A percentile compares a stretch with the other conserved stretches of the same genome.
These are phyloP conservation scores for Drosophila cardini DNA, from an alignment of 1,140 invertebrate genomes.

Conservation along the genomic window DNA sequence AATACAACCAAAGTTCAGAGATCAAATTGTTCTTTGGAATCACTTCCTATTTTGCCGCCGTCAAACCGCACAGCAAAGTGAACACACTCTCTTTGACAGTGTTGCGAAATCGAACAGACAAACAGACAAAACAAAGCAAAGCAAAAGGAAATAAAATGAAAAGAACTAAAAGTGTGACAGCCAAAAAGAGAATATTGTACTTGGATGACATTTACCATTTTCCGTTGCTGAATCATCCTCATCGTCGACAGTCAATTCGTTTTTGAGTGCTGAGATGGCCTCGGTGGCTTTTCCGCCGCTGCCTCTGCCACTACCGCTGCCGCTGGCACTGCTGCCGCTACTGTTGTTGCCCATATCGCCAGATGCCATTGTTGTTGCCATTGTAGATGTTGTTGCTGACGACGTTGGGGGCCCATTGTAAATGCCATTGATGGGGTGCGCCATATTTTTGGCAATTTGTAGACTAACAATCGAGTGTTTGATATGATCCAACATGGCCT, in stretches of 20 bases:
- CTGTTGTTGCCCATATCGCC: slow-evolving; percentile 32
- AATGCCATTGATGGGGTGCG: slow-evolving; percentile 93
- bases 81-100: slow-evolving; percentile 8
- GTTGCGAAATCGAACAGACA: slow-evolving; percentile 1
- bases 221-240: slow-evolving; percentile 80
- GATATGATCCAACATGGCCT: slow-evolving; percentile 95
- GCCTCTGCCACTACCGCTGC: background rate
- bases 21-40: background rate
- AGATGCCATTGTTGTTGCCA: slow-evolving; percentile 38
- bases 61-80: background rate
- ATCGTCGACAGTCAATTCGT: slow-evolving; percentile 65
- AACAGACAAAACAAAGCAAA: slow-evolving; percentile 8
- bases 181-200: slow-evolving; percentile 27
- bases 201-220: slow-evolving; percentile 71
- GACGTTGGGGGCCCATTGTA: slow-evolving; percentile 87
- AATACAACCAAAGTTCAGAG: background rate
- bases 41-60: background rate
- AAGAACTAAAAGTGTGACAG: slow-evolving; percentile 25
- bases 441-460: slow-evolving; percentile 98
- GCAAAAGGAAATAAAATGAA: no score
- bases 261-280: slow-evolving; percentile 43
- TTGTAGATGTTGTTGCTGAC: slow-evolving; percentile 34
- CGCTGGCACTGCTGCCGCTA: background rate
- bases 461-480: slow-evolving; percentile 98
- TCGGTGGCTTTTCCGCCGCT: slow-evolving; percentile 23